These are phyloP conservation scores for Crocuta crocuta DNA, from an alignment of 2,113 vertebrate genomes.

Conservation along the genomic window DNA sequence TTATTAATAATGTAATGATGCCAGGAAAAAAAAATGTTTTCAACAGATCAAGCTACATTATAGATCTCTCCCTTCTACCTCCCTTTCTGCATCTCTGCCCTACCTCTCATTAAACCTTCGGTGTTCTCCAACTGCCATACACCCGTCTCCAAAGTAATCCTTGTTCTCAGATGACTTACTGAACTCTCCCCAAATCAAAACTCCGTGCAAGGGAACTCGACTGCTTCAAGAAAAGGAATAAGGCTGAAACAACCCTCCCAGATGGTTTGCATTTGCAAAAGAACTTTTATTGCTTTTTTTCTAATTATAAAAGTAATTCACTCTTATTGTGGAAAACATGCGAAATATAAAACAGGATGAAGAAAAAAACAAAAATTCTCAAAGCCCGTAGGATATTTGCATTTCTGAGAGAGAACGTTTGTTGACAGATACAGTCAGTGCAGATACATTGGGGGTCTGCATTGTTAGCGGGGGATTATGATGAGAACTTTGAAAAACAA, in stretches of 20 bases:
- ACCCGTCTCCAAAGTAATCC: not conserved
- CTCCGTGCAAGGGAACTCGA: not conserved
- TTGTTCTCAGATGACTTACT: constrained; percentile 24
- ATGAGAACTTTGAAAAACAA: not conserved
- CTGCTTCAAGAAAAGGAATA: constrained; percentile 51
- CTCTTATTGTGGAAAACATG: constrained; percentile 45
- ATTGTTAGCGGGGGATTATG: not conserved
- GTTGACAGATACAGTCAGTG: not conserved
- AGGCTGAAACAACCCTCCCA: constrained; percentile 50
- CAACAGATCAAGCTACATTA: not conserved
- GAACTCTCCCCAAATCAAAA: not conserved
- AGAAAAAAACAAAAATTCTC: not conserved
- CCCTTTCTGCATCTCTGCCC: not conserved
- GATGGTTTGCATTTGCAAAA: constrained; percentile 60
- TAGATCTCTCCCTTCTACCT: not conserved
- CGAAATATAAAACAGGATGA: constrained; percentile 55
- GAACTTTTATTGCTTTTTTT: constrained; percentile 63
- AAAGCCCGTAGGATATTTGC: constrained; percentile 25
- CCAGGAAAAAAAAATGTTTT: not conserved
- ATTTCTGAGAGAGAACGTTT: constrained; percentile 48
- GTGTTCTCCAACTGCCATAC: not conserved
- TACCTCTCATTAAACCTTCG: not conserved
- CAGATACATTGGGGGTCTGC: not conserved
- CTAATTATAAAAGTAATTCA: constrained; percentile 70
- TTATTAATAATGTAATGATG: not conserved